phyloP scores from a whole-genome alignment of 2,113 vertebrate species.

The Notothenia rossii region DNA sequence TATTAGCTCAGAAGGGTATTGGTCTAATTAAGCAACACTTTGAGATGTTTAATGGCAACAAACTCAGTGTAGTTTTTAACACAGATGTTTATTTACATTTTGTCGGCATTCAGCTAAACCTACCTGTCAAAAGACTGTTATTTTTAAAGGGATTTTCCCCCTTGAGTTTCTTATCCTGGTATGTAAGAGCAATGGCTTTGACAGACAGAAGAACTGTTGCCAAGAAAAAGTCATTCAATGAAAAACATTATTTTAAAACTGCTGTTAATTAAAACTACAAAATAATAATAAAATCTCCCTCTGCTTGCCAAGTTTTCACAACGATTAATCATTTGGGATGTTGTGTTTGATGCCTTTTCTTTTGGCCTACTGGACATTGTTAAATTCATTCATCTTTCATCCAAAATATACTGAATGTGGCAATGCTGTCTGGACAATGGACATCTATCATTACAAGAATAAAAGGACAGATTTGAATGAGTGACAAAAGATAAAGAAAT shows the following conservation, averaged over 20 bases:
- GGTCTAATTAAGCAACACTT: slow-evolving; percentile 11
- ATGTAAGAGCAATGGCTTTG: not conserved
- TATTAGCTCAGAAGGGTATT: slow-evolving; percentile 12
- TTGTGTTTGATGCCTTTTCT: not conserved
- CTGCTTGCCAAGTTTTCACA: not conserved
- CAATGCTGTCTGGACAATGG: not conserved
- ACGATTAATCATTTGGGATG: not conserved
- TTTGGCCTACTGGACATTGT: not conserved
- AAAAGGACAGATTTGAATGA: not conserved
- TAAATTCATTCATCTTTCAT: slow-evolving; percentile 8
- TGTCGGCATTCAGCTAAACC: not conserved
- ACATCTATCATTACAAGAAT: not conserved
- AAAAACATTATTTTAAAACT: not conserved
- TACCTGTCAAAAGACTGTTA: not conserved
- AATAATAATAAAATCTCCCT: not conserved
- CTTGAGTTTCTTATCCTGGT: not conserved
- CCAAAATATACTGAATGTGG: not conserved
- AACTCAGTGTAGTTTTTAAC: slow-evolving; percentile 12
- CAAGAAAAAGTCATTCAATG: too few species aligned
- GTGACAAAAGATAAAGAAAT: not conserved
- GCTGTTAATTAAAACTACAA: not conserved
- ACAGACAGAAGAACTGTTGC: not conserved
- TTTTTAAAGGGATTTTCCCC: not conserved
- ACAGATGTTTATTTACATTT: slow-evolving; percentile 9
- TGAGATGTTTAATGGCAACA: not conserved